Evolutionary conservation across 2,888 invertebrate species (phyloP), one percentile per base, ranked within the genome.

Genomic region (Oscheius sp.): DNA sequence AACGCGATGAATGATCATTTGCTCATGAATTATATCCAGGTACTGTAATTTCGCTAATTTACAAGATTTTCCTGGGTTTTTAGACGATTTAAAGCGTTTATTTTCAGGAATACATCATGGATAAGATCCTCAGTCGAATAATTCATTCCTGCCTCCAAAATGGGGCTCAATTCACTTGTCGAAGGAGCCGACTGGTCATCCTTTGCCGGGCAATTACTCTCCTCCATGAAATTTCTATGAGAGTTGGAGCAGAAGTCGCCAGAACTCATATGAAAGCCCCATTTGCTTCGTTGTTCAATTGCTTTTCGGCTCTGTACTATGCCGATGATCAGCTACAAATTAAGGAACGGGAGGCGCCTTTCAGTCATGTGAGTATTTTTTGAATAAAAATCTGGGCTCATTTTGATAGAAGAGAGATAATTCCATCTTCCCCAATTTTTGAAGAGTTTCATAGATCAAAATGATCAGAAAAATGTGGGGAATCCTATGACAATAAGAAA

Each of bases 21-120:
- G 71, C 91, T 96, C 13, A 95, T 95, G 94, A 94, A 95, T 86
- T 93, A 94, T 80, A 90, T 95, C 77, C 93, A 93, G 91, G 94
- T 94, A 45, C 25, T 23, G 13, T 49, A n/a, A 16, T 41, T 29
- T 21, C 6, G 2, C 2, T 55, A 25, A 3, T 55, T 55, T 55
- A 55, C 2, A 55, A n/a, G 7, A 13, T n/a, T n/a, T n/a, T n/a
- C n/a, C n/a, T n/a, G n/a, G n/a, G n/a, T n/a, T n/a, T n/a, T n/a
- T n/a, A n/a, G n/a, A n/a, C n/a, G 49, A 13, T 49, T 13, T 18
- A 49, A 49, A 49, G 3, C 16, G 21, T 5, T 13, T 23, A 18
- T 25, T 89, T 91, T 45, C 90, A 96, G 94, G 96, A 96, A 87
- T 93, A 93, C 0, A 92, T 97, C 74, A 91, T 96, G 23, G 93